Evolutionary conservation across 2,113 vertebrate genomes (phyloP).

Genomic region (Rattus norvegicus): DNA sequence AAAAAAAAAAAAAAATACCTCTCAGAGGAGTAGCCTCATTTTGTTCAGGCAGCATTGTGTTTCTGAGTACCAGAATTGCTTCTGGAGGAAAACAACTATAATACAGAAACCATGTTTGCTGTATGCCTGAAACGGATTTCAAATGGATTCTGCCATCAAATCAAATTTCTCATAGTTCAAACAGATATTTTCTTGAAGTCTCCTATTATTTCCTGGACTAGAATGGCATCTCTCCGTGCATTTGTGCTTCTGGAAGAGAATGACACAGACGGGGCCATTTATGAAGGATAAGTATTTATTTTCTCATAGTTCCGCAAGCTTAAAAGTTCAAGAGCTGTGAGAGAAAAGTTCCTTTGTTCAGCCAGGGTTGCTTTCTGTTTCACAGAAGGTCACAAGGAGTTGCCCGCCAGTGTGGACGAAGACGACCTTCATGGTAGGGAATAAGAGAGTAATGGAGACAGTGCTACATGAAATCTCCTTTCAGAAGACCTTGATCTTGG

Average conservation of each 20-base stretch:
- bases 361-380: not conserved
- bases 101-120: not conserved
- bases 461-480: rapidly evolving
- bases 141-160: slow-evolving; percentile 1
- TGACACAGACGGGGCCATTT: not conserved
- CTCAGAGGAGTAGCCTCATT: not conserved
- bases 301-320: not conserved
- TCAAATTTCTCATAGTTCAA: not conserved
- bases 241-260: not conserved
- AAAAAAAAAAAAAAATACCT: not conserved
- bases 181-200: not conserved
- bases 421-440: not conserved
- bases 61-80: not conserved
- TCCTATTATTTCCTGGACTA: slow-evolving; percentile 7
- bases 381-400: not conserved
- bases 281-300: not conserved
- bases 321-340: not conserved
- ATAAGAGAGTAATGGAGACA: not conserved
- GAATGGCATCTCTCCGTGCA: not conserved
- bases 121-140: not conserved
- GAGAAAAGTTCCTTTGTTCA: no score
- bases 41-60: not conserved
- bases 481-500: not conserved
- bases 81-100: not conserved
- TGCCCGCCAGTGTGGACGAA: no score